These are phyloP conservation scores for Phenganax marumi DNA, from an alignment of 92 coral and sea anemone species.

Conservation along the genomic window DNA sequence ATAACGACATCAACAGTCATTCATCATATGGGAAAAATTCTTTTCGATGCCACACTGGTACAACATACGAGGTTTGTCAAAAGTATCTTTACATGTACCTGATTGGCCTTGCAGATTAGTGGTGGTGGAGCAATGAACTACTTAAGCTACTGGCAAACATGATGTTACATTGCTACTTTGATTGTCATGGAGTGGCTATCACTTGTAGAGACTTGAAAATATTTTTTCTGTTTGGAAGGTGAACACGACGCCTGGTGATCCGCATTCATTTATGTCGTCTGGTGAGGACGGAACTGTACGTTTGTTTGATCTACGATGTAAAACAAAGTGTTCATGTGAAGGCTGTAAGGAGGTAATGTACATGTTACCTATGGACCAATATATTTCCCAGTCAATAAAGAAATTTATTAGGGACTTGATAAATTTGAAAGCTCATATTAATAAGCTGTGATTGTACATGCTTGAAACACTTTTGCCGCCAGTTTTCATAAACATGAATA, in stretches of 20 bases:
- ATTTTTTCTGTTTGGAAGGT: constrained; percentile 55
- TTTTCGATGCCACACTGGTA: constrained; percentile 87
- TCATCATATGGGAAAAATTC: constrained; percentile 70
- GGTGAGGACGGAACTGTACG: constrained; percentile 98
- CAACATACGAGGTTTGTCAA: constrained; percentile 87
- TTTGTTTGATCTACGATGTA: constrained; percentile 87
- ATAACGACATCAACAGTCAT: constrained; percentile 75
- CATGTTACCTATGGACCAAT: not conserved
- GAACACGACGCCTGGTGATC: constrained; percentile 93
- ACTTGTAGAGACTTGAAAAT: not conserved
- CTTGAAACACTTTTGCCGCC: no score
- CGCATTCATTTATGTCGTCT: constrained; percentile 86
- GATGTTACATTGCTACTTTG: not conserved
- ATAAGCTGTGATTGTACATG: no score
- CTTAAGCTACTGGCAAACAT: no score
- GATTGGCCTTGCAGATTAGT: not conserved
- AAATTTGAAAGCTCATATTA: no score
- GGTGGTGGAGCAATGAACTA: no score
- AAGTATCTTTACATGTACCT: not conserved
- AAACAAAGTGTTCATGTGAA: constrained; percentile 75
- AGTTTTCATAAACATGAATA: no score
- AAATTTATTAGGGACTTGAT: no score
- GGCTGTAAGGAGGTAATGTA: constrained; percentile 85
- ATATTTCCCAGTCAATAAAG: not conserved
- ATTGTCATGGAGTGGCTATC: not conserved